Base-by-base conservation (phyloP, 2,113 vertebrate genomes). In the Scolopax mira region DNA sequence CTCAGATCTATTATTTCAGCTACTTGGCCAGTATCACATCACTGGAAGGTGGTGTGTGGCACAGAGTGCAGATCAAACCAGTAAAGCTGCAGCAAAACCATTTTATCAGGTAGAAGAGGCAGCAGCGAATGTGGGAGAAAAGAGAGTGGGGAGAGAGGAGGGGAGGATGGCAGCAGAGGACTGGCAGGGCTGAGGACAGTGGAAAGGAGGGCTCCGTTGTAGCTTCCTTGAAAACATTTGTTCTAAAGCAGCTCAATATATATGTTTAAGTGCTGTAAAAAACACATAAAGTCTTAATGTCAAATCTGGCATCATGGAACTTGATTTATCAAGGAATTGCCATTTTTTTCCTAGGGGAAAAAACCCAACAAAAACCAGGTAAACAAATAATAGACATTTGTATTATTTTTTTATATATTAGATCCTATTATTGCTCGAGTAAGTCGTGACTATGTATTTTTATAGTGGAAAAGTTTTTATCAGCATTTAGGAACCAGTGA, bases 11-110 rank as follows among this genome's bases (percentile, higher is more conserved):
- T n/a, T n/a, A n/a, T n/a, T n/a, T n/a, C n/a, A n/a, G n/a, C n/a
- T n/a, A n/a, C 16, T 42, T 3, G 4, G 71, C n/a, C 39, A 10
- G 55, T 1, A 22, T 17, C 3, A 1, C 1, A 7, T 64, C 28
- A 3, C 44, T 46, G 30, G 23, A 49, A 35, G 48, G 15, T 13
- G 18, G 2, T 35, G 28, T 18, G 22, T 78, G 58, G 22, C 25
- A 13, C 7, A 27, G 25, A 54, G 55, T 6, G 12, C 13, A 70
- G 61, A 27, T 30, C 35, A 39, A 46, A 25, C 16, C 8, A 16
- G 48, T 35, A 42, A 18, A 48, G 30, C 49, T 18, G 44, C 27
- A 30, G 54, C 52, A 31, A 54, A 42, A 8, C 22, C 12, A 6
- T 69, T 79, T n/a, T 18, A 54, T 58, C 37, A 7, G 75, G 52